These are phyloP conservation scores for Morelia viridis DNA, from an alignment of 2,797 vertebrate genomes.

Conservation along the genomic window DNA sequence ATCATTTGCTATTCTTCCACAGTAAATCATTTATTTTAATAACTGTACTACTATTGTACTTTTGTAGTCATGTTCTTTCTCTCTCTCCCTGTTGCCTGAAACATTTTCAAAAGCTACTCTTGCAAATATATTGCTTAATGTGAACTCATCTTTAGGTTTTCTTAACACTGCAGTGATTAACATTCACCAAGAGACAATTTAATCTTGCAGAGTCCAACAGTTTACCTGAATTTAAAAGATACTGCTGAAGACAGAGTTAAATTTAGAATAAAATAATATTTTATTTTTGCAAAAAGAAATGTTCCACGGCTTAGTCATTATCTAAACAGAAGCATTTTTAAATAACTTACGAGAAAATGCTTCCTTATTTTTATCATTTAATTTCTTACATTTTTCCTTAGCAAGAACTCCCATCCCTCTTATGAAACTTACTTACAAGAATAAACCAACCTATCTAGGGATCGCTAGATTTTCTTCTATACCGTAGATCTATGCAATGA, in stretches of 20 bases:
- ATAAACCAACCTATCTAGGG: neutral
- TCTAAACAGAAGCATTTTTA: constrained; percentile 16
- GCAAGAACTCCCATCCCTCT: neutral
- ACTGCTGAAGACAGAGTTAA: neutral
- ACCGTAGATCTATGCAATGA: neutral
- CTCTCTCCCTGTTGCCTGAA: neutral
- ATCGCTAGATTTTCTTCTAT: neutral
- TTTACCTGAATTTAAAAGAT: constrained; percentile 18
- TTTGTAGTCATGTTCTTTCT: neutral
- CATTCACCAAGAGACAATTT: neutral
- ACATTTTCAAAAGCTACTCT: neutral
- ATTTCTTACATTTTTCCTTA: neutral
- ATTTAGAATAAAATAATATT: constrained; percentile 10
- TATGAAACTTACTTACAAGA: neutral
- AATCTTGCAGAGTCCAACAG: constrained; percentile 14
- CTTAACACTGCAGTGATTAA: neutral
- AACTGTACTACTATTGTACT: neutral
- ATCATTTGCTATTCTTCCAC: neutral
- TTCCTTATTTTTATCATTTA: neutral
- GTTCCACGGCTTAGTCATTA: neutral
- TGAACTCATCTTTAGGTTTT: constrained; percentile 1
- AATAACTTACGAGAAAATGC: neutral
- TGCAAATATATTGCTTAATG: neutral
- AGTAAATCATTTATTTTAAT: neutral
- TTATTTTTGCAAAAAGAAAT: neutral